These are phyloP conservation scores for Aphelocoma californica DNA, from an alignment of 2,797 vertebrate genomes.

Conservation along the genomic window DNA sequence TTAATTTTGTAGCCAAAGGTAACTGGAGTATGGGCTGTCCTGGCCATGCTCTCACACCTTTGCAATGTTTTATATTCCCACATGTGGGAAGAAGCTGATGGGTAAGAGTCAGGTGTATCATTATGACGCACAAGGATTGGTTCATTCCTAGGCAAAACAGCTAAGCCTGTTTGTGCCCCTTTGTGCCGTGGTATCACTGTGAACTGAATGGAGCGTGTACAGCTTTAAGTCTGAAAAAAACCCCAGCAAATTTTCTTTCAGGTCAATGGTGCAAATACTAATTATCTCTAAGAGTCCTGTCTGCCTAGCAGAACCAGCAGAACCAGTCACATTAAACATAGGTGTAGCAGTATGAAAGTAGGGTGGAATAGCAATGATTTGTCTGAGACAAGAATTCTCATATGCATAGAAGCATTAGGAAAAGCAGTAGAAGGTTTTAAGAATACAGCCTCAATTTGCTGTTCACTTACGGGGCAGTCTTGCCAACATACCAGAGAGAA, in stretches of 20 bases:
- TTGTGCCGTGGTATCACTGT: neutral
- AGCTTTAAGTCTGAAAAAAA: neutral
- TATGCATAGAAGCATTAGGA: neutral
- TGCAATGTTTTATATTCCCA: neutral
- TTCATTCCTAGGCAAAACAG: neutral
- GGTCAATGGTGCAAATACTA: neutral
- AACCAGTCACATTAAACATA: conserved; percentile 11
- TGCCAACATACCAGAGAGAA: neutral
- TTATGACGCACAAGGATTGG: neutral
- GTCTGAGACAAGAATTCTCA: neutral
- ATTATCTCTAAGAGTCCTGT: neutral
- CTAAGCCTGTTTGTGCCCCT: neutral
- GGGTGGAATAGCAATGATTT: conserved; percentile 2
- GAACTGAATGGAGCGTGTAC: neutral
- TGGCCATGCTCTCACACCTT: accelerated
- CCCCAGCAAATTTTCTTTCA: neutral
- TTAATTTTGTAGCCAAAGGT: neutral
- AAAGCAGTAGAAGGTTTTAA: neutral
- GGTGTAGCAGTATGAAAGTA: neutral
- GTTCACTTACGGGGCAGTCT: neutral
- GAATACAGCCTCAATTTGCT: neutral
- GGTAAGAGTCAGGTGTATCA: neutral
- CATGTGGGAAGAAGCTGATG: neutral
- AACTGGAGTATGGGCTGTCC: neutral
- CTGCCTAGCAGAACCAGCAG: conserved; percentile 33